Evolutionary conservation across 2,113 vertebrate species (phyloP).

Genomic region (Chlorocebus sabaeus): DNA sequence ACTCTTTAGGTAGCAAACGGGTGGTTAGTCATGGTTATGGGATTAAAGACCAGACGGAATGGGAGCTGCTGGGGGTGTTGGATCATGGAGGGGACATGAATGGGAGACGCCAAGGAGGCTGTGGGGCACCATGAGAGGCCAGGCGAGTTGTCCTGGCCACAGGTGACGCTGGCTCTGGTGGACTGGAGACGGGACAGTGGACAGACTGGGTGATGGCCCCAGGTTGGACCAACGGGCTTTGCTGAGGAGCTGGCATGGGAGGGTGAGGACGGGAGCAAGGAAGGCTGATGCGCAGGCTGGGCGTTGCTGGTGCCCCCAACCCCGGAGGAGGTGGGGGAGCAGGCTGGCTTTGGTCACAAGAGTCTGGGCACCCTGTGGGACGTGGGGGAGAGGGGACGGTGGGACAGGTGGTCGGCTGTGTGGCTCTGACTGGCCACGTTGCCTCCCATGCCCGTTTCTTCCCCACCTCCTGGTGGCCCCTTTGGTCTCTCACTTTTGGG

Average conservation of each 20-base stretch:
- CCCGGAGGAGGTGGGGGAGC: rapidly evolving
- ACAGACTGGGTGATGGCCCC: neutral
- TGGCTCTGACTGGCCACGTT: neutral
- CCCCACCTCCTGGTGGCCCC: neutral
- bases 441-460: neutral
- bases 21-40: neutral
- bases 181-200: neutral
- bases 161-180: neutral
- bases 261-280: neutral
- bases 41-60: neutral
- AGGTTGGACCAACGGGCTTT: neutral
- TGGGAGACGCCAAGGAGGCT: neutral
- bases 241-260: neutral
- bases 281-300: neutral
- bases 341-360: neutral
- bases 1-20: too few relatives aligned
- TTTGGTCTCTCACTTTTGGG: neutral
- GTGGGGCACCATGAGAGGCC: neutral
- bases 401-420: neutral
- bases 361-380: neutral
- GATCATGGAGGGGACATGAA: neutral
- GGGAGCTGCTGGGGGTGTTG: rapidly evolving
- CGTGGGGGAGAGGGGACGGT: neutral
- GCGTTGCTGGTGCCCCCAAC: neutral
- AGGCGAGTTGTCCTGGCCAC: neutral